Percentiles rank a stretch among this genome's conserved stretches.
These are phyloP conservation scores for Cantharis flavilabris DNA, from an alignment of 2,888 invertebrate species.

Conservation along the genomic window DNA sequence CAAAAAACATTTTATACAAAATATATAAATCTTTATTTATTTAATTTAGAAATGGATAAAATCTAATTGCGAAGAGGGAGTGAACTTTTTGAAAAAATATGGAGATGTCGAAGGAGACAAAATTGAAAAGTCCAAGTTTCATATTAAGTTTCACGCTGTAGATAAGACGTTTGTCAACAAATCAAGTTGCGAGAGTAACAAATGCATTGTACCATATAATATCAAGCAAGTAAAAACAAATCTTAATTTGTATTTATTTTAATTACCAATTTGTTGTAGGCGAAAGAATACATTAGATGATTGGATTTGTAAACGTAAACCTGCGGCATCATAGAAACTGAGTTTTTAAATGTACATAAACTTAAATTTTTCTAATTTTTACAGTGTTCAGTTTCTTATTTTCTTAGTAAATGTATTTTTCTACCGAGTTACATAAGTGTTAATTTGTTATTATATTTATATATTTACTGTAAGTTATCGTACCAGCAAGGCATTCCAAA, in stretches of 20 bases:
- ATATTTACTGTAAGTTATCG: neutral
- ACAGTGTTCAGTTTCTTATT: neutral
- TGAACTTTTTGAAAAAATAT: neutral
- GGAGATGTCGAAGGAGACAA: neutral
- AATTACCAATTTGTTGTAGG: neutral
- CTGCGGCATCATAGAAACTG: neutral
- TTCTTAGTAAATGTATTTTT: neutral
- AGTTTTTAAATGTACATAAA: neutral
- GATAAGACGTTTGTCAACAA: constrained; percentile 4
- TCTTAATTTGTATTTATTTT: neutral
- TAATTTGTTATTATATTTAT: neutral
- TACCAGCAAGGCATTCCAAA: neutral
- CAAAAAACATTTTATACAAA: too few species aligned
- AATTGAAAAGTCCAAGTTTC: neutral
- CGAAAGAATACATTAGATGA: constrained; percentile 3
- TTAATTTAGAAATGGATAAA: constrained; percentile 5
- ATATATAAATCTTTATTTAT: too few species aligned
- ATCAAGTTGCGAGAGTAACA: neutral
- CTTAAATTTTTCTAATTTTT: neutral
- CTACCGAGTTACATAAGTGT: neutral
- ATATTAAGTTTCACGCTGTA: constrained; percentile 8
- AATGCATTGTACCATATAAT: neutral
- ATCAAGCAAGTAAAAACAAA: neutral
- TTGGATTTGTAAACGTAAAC: constrained; percentile 1
- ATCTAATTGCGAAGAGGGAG: neutral